phyloP scores from a whole-genome alignment of 2,113 vertebrate genomes.

The Bagarius yarrelli region DNA sequence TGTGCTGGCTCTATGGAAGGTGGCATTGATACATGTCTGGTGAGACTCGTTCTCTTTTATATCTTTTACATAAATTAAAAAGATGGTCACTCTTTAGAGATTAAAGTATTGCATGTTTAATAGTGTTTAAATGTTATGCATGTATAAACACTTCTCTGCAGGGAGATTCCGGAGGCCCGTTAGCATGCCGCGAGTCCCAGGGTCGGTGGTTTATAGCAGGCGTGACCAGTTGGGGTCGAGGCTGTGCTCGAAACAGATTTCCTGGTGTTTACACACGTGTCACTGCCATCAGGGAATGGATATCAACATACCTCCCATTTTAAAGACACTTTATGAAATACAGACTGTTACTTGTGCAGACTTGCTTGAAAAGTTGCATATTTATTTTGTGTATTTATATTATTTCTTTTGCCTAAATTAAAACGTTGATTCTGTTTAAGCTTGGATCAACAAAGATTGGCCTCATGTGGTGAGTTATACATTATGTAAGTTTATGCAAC shows the following conservation, averaged over 20 bases:
- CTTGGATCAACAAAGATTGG: neutral
- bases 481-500: neutral
- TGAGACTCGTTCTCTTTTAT: conserved; percentile 65
- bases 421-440: neutral
- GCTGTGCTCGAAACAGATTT: conserved; percentile 83
- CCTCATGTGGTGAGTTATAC: conserved; percentile 4
- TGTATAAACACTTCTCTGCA: conserved; percentile 54
- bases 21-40: conserved; percentile 86
- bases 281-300: conserved; percentile 83
- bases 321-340: conserved; percentile 48
- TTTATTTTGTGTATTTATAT: conserved; percentile 52
- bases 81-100: conserved; percentile 28
- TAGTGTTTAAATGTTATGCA: conserved; percentile 54
- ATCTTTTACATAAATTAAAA: neutral
- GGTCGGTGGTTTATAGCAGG: conserved; percentile 92
- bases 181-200: conserved; percentile 81
- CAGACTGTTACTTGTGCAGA: neutral
- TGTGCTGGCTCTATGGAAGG: conserved; percentile 86
- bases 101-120: conserved; percentile 54
- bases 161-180: conserved; percentile 91
- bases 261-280: conserved; percentile 90
- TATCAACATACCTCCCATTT: conserved; percentile 78
- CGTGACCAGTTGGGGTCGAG: conserved; percentile 95
- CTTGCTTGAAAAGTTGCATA: conserved; percentile 23
- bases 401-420: neutral